Base-by-base conservation (phyloP, 2,888 invertebrate species). In the Amphipoea lucens region DNA sequence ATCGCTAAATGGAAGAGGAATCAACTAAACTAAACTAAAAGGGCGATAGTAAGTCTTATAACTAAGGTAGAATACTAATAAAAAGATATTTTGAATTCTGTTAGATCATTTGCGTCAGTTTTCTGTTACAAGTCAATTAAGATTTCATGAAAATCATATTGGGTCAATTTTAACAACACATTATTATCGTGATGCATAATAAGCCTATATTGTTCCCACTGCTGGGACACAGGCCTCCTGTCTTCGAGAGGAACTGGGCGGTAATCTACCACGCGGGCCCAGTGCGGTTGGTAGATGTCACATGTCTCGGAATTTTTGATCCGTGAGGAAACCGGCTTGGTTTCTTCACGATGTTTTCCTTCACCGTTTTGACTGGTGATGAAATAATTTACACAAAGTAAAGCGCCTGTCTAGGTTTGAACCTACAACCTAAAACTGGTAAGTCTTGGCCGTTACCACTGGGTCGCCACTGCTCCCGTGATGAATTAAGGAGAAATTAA, bases 1-100 rank as follows among this genome's bases (percentile, higher is more conserved):
- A 92, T 90, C 92, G 75, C 92, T 96, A 94, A 95, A 94, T 96
- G 96, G 96, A 96, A 97, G 96, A 96, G 92, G 93, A 94, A 94
- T 94, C 94, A 96, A 95, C 95, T 96, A 95, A 96, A 90, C 94
- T 96, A 96, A 94, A 93, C 91, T 93, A 94, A 94, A 93, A 91
- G 90, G 91, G 83, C 82, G 93, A 89, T 90, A 93, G 86, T 71
- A 83, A 85, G 91, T 79, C 94, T 93, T 94, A 94, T 20, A 86
- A 89, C 91, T 93, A 83, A 85, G 90, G 90, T 91, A 88, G 88
- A 92, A 90, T 92, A 93, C 93, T 93, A 94, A 94, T 92, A 94
- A 94, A 92, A 92, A 92, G 91, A 93, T 92, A 92, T 92, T 93
- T 93, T 93, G 92, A 85, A 88, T 84, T 81, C 82, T 81, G 54